phyloP scores from a whole-genome alignment of 2,888 invertebrate genomes.

The Ferrisia virgata region DNA sequence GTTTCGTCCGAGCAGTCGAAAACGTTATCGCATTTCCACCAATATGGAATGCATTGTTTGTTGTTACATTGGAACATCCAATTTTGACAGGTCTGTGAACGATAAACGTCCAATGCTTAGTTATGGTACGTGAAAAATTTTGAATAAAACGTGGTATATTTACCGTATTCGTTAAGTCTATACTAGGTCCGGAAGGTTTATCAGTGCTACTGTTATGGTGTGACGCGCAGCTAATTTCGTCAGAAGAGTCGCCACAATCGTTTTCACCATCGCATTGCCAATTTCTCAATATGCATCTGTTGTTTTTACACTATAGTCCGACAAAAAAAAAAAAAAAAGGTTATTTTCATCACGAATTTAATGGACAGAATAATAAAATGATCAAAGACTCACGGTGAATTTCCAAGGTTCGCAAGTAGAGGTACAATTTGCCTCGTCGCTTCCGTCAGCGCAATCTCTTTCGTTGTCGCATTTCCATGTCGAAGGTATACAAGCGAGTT shows the following conservation, averaged over 20 bases:
- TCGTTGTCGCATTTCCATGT: constrained; percentile 77
- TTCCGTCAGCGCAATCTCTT: constrained; percentile 71
- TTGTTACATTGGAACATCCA: constrained; percentile 77
- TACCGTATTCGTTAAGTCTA: neutral
- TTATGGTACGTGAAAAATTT: constrained; percentile 18
- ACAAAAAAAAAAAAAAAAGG: neutral
- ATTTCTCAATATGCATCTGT: constrained; percentile 59
- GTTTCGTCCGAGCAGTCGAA: constrained; percentile 74
- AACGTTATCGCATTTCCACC: constrained; percentile 76
- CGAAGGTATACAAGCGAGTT: constrained; percentile 65
- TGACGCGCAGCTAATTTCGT: constrained; percentile 68
- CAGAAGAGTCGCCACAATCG: constrained; percentile 62
- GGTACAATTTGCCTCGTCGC: constrained; percentile 66
- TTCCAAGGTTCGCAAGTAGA: constrained; percentile 19
- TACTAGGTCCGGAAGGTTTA: constrained; percentile 46
- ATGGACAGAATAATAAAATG: neutral
- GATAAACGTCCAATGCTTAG: too few species aligned
- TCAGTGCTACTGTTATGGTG: constrained; percentile 53
- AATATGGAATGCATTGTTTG: constrained; percentile 67
- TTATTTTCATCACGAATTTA: neutral
- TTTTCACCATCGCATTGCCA: constrained; percentile 63
- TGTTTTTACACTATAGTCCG: constrained; percentile 49
- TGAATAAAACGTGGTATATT: neutral
- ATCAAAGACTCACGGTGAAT: neutral
- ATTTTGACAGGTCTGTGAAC: constrained; percentile 60